phyloP scores from a whole-genome alignment of 2,113 vertebrate species.

The Ranitomeya imitator region DNA sequence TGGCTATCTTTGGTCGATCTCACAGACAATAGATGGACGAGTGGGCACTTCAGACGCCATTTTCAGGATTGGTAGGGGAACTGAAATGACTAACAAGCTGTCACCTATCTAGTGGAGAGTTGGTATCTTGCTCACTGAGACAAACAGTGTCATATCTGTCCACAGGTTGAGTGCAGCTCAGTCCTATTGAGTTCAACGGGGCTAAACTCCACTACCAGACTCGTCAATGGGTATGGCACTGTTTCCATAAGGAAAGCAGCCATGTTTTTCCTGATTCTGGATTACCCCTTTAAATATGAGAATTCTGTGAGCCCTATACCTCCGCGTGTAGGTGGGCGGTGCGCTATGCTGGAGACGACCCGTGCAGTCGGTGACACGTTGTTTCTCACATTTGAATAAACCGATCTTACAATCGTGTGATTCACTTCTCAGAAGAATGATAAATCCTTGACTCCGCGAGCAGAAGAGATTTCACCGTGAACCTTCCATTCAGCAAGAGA shows the following conservation, averaged over 20 bases:
- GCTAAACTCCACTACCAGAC: not conserved
- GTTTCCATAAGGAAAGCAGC: not conserved
- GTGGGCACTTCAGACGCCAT: no score
- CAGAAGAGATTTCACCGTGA: not conserved
- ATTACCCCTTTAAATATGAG: not conserved
- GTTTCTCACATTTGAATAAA: not conserved
- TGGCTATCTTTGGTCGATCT: no score
- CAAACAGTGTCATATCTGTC: no score
- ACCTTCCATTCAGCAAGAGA: constrained; percentile 13
- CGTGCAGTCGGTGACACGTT: not conserved
- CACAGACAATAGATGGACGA: no score
- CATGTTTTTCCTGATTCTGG: not conserved
- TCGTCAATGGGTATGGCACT: not conserved
- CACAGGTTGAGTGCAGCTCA: not conserved
- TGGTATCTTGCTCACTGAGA: no score
- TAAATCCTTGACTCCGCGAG: constrained; percentile 34
- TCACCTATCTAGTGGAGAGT: no score
- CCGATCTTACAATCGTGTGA: not conserved
- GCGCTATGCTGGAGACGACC: not conserved
- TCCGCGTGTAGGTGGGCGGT: not conserved
- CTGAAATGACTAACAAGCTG: no score
- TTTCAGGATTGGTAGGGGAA: no score
- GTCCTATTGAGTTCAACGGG: not conserved
- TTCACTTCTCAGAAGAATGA: constrained; percentile 9
- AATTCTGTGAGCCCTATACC: not conserved